Base-by-base conservation (phyloP, 2,888 invertebrate species). In the Nomada ruficornis region DNA sequence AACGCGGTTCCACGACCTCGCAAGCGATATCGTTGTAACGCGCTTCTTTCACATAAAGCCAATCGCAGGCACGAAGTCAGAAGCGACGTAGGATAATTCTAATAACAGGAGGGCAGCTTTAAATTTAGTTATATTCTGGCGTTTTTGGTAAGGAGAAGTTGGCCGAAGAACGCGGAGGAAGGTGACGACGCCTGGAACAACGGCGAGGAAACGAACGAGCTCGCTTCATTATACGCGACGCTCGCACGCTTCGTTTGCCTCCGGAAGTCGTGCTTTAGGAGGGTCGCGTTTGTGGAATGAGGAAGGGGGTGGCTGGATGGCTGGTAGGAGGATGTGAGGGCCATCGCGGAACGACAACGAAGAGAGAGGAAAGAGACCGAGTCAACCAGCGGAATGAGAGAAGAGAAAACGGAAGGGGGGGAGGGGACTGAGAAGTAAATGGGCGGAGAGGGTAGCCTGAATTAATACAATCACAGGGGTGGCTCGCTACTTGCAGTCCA, bases 171-270 rank as follows among this genome's bases (percentile, higher is more conserved):
- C 76, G 29, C 62, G 55, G 29, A 70, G 63, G 62, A 83, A 83
- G 83, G 80, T 80, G 82, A 77, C 82, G 83, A 82, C 86, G 84
- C 78, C 83, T 87, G 83, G 82, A 86, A 88, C 85, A 84, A 82
- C 82, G 87, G 81, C 85, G 90, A 90, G 86, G 86, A 90, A 91
- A 90, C 90, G 90, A 91, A 92, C 91, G 91, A 90, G 90, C 91
- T 90, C 90, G 93, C 93, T 93, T 93, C 93, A 93, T 93, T 93
- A 93, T 93, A 92, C 92, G 91, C 92, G 92, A 92, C 91, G 92
- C 91, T 93, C 90, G 91, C 89, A 93, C 93, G 93, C 93, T 93
- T 93, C 93, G 93, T 93, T 93, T 93, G 92, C 90, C 91, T 85
- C 90, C 93, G 93, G 93, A 93, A 93, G 93, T 93, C 91, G 90